A percentile compares a stretch with the other conserved stretches of the same genome.
phyloP scores from a whole-genome alignment of 2,797 vertebrate species.

The Falco cherrug region DNA sequence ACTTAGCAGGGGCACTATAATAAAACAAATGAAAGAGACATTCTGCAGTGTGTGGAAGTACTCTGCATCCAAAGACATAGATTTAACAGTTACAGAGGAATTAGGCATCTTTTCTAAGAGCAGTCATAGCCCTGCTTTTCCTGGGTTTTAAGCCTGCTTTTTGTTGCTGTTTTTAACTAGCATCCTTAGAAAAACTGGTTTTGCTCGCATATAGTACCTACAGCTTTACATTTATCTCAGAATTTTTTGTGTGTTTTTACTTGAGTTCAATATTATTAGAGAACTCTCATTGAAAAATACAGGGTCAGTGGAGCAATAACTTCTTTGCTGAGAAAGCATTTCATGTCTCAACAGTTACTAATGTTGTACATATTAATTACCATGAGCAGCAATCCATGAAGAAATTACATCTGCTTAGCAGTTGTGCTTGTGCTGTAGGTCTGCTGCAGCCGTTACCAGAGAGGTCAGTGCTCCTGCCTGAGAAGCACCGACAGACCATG shows the following conservation, averaged over 20 bases:
- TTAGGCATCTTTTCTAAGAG: background rate
- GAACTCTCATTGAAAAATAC: background rate
- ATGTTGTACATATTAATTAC: constrained; percentile 50
- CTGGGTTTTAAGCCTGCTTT: background rate
- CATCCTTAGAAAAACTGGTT: background rate
- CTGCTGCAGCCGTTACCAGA: background rate
- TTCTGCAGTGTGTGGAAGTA: background rate
- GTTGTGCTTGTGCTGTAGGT: background rate
- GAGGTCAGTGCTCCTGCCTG: background rate
- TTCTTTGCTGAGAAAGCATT: constrained; percentile 35
- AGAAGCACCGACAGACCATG: fast-evolving
- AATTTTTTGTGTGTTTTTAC: background rate
- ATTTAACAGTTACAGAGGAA: background rate
- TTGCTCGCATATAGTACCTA: background rate
- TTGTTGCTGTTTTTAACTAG: background rate
- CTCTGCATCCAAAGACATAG: background rate
- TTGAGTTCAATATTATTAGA: background rate
- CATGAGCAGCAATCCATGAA: constrained; percentile 41
- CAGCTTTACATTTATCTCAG: background rate
- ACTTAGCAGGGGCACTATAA: background rate
- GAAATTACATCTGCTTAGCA: background rate
- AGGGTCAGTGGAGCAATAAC: constrained; percentile 38
- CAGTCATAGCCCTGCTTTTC: background rate
- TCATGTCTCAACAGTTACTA: constrained; percentile 32
- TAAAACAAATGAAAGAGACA: background rate